A percentile compares a stretch with the other conserved stretches of the same genome.
These are phyloP conservation scores for Creontiades dilutus DNA, from an alignment of 2,888 invertebrate species.

Conservation along the genomic window DNA sequence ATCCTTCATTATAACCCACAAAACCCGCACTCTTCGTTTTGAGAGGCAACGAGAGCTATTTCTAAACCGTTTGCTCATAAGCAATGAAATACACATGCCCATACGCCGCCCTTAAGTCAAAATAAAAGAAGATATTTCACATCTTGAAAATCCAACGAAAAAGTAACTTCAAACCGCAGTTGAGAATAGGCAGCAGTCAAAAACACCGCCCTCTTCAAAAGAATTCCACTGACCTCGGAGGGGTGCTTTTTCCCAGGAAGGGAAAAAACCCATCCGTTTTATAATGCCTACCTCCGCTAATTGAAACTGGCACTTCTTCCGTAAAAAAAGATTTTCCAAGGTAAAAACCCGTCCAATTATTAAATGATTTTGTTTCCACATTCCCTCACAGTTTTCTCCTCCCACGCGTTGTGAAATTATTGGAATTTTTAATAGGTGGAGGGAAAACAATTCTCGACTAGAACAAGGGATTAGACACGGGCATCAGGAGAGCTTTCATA, in stretches of 20 bases:
- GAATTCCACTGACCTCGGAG: background rate
- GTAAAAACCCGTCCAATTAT: conserved; percentile 34
- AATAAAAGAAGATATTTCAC: too few relatives aligned
- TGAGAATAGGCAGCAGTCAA: background rate
- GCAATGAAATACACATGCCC: too few relatives aligned
- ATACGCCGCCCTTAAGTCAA: too few relatives aligned
- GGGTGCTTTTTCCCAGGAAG: background rate
- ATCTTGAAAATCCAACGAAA: too few relatives aligned
- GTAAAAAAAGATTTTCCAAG: background rate
- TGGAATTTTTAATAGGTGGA: background rate
- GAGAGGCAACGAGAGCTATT: too few relatives aligned
- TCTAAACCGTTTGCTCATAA: too few relatives aligned
- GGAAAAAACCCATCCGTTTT: background rate
- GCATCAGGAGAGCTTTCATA: background rate
- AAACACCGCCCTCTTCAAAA: background rate
- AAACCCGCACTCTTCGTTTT: too few relatives aligned
- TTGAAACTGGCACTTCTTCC: conserved; percentile 1
- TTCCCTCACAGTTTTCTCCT: background rate
- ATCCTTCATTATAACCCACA: too few relatives aligned
- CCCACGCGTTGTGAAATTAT: background rate
- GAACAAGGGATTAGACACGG: background rate
- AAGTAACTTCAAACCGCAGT: too few relatives aligned
- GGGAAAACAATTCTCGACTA: background rate
- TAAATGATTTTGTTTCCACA: background rate
- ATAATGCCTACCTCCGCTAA: background rate